Conservation (phyloP, 2,113 vertebrate species). For the Crotalus helleri region DNA sequence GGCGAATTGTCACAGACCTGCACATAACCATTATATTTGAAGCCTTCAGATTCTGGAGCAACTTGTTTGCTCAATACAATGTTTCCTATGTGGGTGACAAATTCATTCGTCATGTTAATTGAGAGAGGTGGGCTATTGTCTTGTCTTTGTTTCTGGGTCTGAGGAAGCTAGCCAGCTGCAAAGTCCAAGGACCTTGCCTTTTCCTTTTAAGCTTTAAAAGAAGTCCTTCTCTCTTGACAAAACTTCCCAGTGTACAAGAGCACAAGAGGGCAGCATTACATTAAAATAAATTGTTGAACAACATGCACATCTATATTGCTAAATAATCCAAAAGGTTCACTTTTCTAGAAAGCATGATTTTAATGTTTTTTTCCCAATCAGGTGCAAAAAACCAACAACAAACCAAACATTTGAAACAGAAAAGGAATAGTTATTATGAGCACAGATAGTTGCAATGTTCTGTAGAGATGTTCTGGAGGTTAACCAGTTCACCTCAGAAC, state of each 20-base stretch:
- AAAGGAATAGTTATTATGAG: background rate
- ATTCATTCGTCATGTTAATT: background rate
- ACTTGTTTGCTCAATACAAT: background rate
- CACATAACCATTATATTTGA: background rate
- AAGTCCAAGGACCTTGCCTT: background rate
- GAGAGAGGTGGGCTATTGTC: background rate
- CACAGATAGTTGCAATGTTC: background rate
- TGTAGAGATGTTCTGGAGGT: background rate
- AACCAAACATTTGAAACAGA: background rate
- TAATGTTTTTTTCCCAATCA: background rate
- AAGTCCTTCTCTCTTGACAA: constrained; percentile 52
- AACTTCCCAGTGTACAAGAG: constrained; percentile 63
- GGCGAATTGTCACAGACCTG: too few species aligned
- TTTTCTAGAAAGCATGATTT: constrained; percentile 21
- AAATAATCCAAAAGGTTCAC: background rate
- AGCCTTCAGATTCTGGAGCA: background rate
- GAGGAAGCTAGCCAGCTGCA: constrained; percentile 23
- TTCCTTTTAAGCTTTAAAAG: constrained; percentile 15
- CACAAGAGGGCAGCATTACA: constrained; percentile 74
- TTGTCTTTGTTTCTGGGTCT: background rate
- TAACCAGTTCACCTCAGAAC: background rate
- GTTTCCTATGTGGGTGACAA: background rate
- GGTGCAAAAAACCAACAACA: background rate
- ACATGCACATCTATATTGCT: background rate
- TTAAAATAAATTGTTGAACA: constrained; percentile 66